Conservation (phyloP, 1,140 invertebrate species). For the Melipona quadrifasciata region DNA sequence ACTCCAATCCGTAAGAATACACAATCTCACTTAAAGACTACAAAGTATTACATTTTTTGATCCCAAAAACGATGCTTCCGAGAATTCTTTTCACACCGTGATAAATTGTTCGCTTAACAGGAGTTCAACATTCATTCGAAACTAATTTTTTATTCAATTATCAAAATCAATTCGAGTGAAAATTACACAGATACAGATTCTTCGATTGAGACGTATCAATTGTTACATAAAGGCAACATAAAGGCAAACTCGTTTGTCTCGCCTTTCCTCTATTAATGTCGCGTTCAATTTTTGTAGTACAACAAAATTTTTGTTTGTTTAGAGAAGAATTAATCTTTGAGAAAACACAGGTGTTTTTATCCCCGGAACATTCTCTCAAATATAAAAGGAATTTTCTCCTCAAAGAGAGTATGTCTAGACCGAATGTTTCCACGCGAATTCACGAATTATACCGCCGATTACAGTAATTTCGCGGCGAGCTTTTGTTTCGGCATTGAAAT, state of each 20-base stretch:
- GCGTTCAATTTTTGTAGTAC: no score
- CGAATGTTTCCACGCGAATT: neutral
- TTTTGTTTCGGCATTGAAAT: slow-evolving; percentile 14
- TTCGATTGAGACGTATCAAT: no score
- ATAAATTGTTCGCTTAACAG: no score
- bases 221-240: no score
- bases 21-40: neutral
- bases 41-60: neutral
- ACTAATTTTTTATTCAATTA: no score
- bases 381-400: neutral
- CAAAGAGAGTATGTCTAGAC: neutral
- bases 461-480: neutral
- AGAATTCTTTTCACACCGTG: no score
- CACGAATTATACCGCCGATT: neutral
- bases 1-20: no score
- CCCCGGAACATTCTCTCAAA: neutral
- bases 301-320: neutral
- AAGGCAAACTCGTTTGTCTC: no score
- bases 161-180: no score
- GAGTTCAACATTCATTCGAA: no score
- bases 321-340: neutral
- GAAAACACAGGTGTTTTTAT: neutral
- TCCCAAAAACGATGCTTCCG: neutral
- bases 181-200: no score
- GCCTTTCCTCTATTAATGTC: no score